Conservation (phyloP, 2,113 vertebrate genomes). For the Xyliphius kryptos region DNA sequence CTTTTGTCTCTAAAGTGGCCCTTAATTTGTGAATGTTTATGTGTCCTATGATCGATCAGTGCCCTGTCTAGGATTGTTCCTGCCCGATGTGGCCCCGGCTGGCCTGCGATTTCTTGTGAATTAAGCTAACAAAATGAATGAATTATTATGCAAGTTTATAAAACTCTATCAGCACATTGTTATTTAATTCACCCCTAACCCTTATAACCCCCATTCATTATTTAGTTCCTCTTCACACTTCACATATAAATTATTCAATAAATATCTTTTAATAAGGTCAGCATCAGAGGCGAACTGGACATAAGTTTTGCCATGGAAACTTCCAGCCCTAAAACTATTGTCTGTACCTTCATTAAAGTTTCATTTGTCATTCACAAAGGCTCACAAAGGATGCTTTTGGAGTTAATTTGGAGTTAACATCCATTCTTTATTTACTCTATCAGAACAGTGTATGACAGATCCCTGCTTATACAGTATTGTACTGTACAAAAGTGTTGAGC, state of each 20-base stretch:
- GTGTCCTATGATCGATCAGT: no score
- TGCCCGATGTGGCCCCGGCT: no score
- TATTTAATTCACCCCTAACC: background rate
- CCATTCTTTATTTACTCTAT: slow-evolving; percentile 24
- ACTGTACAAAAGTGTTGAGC: no score
- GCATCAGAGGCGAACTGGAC: slow-evolving; percentile 15
- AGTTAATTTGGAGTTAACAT: slow-evolving; percentile 49
- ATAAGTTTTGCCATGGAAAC: slow-evolving; percentile 41
- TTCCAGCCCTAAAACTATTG: slow-evolving; percentile 50
- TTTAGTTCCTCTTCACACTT: slow-evolving; percentile 15
- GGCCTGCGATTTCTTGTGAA: no score
- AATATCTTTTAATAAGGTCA: slow-evolving; percentile 13
- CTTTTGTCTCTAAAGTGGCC: no score
- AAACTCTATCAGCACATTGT: slow-evolving; percentile 1
- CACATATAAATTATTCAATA: slow-evolving; percentile 29
- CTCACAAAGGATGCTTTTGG: slow-evolving; percentile 50
- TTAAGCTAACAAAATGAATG: background rate
- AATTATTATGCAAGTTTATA: background rate
- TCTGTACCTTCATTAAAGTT: slow-evolving; percentile 56
- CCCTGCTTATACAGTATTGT: no score
- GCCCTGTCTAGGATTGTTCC: no score
- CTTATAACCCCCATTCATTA: slow-evolving; percentile 13
- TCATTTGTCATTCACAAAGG: slow-evolving; percentile 40
- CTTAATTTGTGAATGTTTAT: no score
- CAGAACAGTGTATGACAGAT: slow-evolving; percentile 8